These are phyloP conservation scores for Catostylus mosaicus DNA, from an alignment of 30 jellyfish, hydroid and myxozoan species.

Conservation along the genomic window DNA sequence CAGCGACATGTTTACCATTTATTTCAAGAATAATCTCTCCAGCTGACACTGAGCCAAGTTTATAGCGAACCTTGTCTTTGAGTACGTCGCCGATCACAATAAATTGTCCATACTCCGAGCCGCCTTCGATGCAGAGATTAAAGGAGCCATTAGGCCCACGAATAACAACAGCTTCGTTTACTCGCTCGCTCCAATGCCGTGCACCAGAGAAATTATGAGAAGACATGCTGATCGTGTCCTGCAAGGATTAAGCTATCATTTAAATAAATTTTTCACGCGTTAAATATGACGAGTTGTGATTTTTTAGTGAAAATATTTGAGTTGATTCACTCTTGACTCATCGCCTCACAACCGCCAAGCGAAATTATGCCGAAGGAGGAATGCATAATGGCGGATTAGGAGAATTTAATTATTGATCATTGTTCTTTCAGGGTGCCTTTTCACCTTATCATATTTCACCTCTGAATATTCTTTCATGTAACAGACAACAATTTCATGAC, in stretches of 20 bases:
- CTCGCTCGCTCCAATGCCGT: slow-evolving; percentile 94
- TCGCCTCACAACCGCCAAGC: slow-evolving; percentile 48
- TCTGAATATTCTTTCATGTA: no score
- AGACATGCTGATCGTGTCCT: slow-evolving; percentile 33
- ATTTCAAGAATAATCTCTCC: slow-evolving; percentile 95
- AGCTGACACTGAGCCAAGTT: slow-evolving; percentile 87
- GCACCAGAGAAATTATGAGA: slow-evolving; percentile 62
- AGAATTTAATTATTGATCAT: slow-evolving; percentile 61
- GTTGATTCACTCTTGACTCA: slow-evolving; percentile 38
- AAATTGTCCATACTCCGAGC: slow-evolving; percentile 99
- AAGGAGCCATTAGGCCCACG: slow-evolving; percentile 97
- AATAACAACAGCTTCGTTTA: slow-evolving; percentile 87
- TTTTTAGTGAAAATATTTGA: not conserved
- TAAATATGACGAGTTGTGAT: not conserved
- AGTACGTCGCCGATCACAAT: slow-evolving; percentile 97
- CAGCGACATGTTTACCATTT: slow-evolving; percentile 96
- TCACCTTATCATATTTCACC: no score
- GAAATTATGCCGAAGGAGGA: slow-evolving; percentile 69
- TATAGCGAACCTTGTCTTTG: slow-evolving; percentile 79
- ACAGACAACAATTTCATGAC: no score
- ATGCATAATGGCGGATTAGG: slow-evolving; percentile 60
- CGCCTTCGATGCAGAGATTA: slow-evolving; percentile 99
- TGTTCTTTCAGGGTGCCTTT: not conserved
- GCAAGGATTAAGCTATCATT: slow-evolving; percentile 17
- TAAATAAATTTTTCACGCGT: not conserved